Base-by-base conservation (phyloP, 1,140 invertebrate genomes). In the Drosophila orosa region DNA sequence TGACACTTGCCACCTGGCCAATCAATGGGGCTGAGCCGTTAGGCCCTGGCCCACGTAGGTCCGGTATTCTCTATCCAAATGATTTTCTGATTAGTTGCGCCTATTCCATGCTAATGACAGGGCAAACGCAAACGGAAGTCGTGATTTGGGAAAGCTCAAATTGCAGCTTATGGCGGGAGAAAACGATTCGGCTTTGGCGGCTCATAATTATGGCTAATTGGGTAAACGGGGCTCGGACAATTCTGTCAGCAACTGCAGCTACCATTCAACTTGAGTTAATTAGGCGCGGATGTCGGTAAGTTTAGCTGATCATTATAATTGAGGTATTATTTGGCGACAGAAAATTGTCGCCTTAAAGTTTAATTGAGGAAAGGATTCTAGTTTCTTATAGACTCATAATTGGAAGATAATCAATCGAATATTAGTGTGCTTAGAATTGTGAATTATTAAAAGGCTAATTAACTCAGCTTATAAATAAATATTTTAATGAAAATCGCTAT, bases 71-170 rank as follows among this genome's bases (percentile, higher is more conserved):
- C 40, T 12, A 69, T 39, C 40, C 13, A 69, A 80, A 65, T 52
- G 48, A 35, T 52, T 55, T 72, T 80, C 79, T 80, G 63, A 80
- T 80, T 72, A 55, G 48, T 44, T 80, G 77, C 59, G 73, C 78
- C 59, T 78, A 61, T 60, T 72, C 54, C 69, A 74, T 60, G 59
- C 58, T 84, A 83, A 83, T 84, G 80, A 84, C 67, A 60, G 54
- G 33, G 45, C 42, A 22, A 25, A 56, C 47, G 52, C 35, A 31
- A 69, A 40, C 80, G 80, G 80, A 82, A 84, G 75, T 83, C 50
- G 52, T 54, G 57, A 67, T 60, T 62, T 67, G 78, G 80, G 80
- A 69, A 79, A 80, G 78, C 78, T 59, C 44, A 45, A 69, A 62
- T 72, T 80, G 56, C 57, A 61, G 78, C 65, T 68, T 65, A 39